Percentiles rank a stretch among this genome's conserved stretches.
These are phyloP conservation scores for Tachuris rubrigastra DNA, from an alignment of 2,113 vertebrate species.

Conservation along the genomic window DNA sequence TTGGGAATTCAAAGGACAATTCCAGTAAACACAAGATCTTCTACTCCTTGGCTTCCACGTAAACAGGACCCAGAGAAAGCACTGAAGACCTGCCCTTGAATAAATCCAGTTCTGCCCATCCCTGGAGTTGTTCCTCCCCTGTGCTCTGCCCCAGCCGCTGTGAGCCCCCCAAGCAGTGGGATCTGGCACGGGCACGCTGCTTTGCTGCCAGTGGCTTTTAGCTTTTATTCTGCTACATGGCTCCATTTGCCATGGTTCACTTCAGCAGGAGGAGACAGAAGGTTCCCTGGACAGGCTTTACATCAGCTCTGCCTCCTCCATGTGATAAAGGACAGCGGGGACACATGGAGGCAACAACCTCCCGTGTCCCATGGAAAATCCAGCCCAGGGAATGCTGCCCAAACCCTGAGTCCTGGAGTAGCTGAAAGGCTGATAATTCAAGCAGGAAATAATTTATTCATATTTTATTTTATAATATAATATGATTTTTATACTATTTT, in stretches of 20 bases:
- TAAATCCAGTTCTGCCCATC: accelerated
- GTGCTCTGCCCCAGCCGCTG: neutral
- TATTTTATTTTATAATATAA: neutral
- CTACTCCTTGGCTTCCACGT: accelerated
- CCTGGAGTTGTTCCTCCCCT: too few relatives aligned
- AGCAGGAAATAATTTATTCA: neutral
- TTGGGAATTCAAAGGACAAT: too few relatives aligned
- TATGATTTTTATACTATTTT: neutral
- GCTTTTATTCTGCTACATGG: neutral
- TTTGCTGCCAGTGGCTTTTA: neutral
- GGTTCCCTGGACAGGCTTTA: neutral
- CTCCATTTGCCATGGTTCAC: neutral
- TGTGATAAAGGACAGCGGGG: neutral
- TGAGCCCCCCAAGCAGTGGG: neutral
- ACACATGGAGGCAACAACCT: accelerated
- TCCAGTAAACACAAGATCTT: neutral
- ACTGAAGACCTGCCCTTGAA: accelerated
- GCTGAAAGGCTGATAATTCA: neutral
- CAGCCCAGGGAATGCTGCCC: accelerated
- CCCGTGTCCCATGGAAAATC: accelerated
- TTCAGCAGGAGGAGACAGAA: neutral
- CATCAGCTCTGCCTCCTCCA: neutral
- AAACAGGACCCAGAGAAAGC: neutral
- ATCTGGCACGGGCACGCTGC: neutral
- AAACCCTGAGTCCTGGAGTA: accelerated